Evolutionary conservation across 2,797 vertebrate species (phyloP).

Genomic region (Aulostomus chinensis): DNA sequence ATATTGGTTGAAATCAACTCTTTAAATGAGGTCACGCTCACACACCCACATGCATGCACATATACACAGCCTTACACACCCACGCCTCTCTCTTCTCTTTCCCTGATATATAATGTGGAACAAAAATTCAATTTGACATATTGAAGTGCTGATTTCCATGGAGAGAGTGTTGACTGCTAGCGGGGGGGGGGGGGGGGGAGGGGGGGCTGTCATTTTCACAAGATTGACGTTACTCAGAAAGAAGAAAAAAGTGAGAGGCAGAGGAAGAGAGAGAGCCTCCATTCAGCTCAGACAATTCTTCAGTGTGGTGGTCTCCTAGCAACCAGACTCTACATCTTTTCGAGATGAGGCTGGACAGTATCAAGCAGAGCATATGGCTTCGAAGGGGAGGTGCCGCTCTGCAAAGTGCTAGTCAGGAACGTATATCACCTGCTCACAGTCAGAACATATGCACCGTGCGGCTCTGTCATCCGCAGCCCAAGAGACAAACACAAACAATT

Average conservation of each 20-base stretch:
- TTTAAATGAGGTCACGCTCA: constrained; percentile 60
- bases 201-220: constrained; percentile 47
- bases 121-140: constrained; percentile 74
- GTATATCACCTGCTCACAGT: constrained; percentile 72
- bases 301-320: constrained; percentile 82
- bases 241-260: constrained; percentile 12
- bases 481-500: constrained; percentile 71
- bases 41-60: constrained; percentile 31
- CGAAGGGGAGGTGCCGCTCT: constrained; percentile 47
- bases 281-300: constrained; percentile 86
- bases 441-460: constrained; percentile 64
- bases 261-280: constrained; percentile 51
- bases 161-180: constrained; percentile 58
- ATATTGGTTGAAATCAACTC: constrained; percentile 59
- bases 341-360: constrained; percentile 64
- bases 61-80: constrained; percentile 24
- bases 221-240: constrained; percentile 60
- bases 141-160: constrained; percentile 66
- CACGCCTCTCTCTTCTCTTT: constrained; percentile 15
- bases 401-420: constrained; percentile 34
- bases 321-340: constrained; percentile 74
- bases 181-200: neutral
- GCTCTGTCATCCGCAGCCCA: constrained; percentile 59
- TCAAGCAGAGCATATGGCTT: constrained; percentile 69
- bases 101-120: constrained; percentile 48